Conservation (phyloP, 2,888 invertebrate genomes). For the Tuberolachnus salignus region DNA sequence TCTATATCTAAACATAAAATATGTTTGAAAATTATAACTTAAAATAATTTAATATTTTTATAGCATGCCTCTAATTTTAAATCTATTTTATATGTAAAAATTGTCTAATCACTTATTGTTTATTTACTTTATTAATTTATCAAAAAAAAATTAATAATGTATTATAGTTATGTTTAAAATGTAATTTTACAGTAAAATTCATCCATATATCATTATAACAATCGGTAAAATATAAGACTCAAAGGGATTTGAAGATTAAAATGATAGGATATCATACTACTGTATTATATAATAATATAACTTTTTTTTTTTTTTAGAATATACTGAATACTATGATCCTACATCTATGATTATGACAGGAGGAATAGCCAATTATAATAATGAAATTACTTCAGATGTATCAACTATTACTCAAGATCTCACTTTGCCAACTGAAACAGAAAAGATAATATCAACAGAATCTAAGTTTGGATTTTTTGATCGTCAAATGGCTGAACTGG, state of each 20-base stretch:
- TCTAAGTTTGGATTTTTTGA: slow-evolving; percentile 49
- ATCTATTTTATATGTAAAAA: no score
- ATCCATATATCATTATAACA: no score
- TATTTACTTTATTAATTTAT: no score
- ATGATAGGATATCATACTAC: background rate
- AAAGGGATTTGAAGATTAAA: background rate
- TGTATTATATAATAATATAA: background rate
- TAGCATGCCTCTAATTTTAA: no score
- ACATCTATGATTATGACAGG: slow-evolving; percentile 26
- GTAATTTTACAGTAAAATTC: no score
- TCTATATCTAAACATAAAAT: no score
- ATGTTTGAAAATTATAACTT: no score
- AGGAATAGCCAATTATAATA: slow-evolving; percentile 22
- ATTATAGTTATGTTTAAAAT: no score
- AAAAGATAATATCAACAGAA: slow-evolving; percentile 43
- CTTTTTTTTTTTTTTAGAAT: slow-evolving; percentile 26
- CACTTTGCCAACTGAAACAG: slow-evolving; percentile 36
- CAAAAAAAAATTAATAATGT: no score
- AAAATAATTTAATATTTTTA: no score
- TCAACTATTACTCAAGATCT: slow-evolving; percentile 42
- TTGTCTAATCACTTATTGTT: no score
- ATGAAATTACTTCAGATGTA: slow-evolving; percentile 51
- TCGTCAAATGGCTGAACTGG: slow-evolving; percentile 46
- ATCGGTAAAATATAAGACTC: no score
- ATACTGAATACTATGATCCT: slow-evolving; percentile 37